Percentiles rank a stretch among this genome's conserved stretches.
phyloP scores from a whole-genome alignment of 1,140 invertebrate genomes.

The Drosophila repleta region DNA sequence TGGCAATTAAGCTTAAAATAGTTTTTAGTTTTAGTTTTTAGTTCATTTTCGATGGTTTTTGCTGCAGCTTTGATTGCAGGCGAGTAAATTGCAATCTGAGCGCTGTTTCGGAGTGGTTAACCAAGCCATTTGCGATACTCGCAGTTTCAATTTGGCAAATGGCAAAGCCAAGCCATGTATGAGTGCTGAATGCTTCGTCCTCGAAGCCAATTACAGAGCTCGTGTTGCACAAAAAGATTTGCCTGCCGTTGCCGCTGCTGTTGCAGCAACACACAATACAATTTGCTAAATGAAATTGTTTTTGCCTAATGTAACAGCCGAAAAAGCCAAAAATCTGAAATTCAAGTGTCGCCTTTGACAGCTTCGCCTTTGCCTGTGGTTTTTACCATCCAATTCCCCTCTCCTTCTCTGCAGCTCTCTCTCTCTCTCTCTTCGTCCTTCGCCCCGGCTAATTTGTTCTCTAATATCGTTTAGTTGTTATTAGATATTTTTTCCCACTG shows the following conservation, averaged over 20 bases:
- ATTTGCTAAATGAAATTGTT: slow-evolving; percentile 55
- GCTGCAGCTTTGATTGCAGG: slow-evolving; percentile 18
- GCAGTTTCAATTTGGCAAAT: slow-evolving; percentile 59
- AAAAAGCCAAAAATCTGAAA: slow-evolving; percentile 18
- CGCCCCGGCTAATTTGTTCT: slow-evolving; percentile 59
- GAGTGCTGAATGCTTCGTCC: slow-evolving; percentile 42
- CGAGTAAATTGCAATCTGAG: slow-evolving; percentile 40
- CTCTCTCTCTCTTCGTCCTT: slow-evolving; percentile 5
- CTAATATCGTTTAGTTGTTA: slow-evolving; percentile 78
- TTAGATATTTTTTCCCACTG: slow-evolving; percentile 59
- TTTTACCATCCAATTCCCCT: slow-evolving; percentile 15
- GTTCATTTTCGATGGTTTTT: not conserved
- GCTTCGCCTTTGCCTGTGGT: slow-evolving; percentile 40
- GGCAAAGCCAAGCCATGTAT: slow-evolving; percentile 7
- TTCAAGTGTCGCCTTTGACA: slow-evolving; percentile 34
- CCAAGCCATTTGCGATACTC: slow-evolving; percentile 48
- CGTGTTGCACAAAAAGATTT: slow-evolving; percentile 41
- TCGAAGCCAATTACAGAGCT: slow-evolving; percentile 35
- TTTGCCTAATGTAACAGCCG: slow-evolving; percentile 33
- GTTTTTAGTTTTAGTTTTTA: slow-evolving; percentile 11
- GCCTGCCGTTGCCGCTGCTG: slow-evolving; percentile 5
- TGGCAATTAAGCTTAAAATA: slow-evolving; percentile 22
- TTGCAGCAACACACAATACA: slow-evolving; percentile 37
- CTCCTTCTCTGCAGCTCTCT: slow-evolving; percentile 51
- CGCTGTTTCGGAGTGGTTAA: slow-evolving; percentile 11